Evolutionary conservation across 1,140 invertebrate genomes (phyloP).

Genomic region (Temnothorax nylanderi): DNA sequence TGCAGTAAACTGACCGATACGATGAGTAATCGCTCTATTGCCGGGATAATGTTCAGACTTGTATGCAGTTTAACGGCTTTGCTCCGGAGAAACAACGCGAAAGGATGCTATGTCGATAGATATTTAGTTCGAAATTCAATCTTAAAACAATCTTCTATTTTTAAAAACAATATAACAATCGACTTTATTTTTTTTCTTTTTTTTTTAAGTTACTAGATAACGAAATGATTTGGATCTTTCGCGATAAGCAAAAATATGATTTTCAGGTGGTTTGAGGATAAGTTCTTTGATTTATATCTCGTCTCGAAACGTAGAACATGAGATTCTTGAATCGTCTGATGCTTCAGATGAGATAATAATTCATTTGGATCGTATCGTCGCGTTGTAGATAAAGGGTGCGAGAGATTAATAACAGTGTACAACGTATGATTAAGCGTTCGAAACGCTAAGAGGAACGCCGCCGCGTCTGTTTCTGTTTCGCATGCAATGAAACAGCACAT

Average conservation of each 20-base stretch:
- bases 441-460: not conserved
- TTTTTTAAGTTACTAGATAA: not conserved
- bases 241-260: not conserved
- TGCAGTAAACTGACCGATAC: constrained; percentile 1
- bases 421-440: not conserved
- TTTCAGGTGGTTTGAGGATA: not conserved
- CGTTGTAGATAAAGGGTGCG: no score
- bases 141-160: not conserved
- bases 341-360: not conserved
- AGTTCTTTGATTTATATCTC: not conserved
- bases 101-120: not conserved
- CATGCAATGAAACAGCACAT: not conserved
- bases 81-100: not conserved
- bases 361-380: not conserved
- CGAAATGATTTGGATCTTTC: not conserved
- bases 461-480: not conserved
- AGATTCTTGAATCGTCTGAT: not conserved
- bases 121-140: not conserved
- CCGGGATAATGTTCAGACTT: not conserved
- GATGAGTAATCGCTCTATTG: constrained; percentile 21
- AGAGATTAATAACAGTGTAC: constrained; percentile 20
- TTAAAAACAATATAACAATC: not conserved
- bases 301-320: not conserved
- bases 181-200: not conserved
- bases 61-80: not conserved